These are phyloP conservation scores for Allobates femoralis DNA, from an alignment of 2,797 vertebrate species.

Conservation along the genomic window DNA sequence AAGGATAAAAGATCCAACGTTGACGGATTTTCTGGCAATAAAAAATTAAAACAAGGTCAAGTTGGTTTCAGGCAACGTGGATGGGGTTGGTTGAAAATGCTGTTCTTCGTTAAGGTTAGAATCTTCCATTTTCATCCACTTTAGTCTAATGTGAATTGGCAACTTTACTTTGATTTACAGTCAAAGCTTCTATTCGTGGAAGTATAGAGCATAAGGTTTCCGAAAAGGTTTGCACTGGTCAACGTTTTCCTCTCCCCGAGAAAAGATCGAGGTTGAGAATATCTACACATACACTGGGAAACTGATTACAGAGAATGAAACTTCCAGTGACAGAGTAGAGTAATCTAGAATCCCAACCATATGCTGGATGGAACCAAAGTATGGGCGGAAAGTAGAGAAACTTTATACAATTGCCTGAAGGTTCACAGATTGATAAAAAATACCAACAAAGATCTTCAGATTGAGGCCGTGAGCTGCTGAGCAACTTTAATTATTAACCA, in stretches of 20 bases:
- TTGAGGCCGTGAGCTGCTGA: not conserved
- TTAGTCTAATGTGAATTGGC: too few relatives aligned
- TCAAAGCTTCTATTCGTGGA: not conserved
- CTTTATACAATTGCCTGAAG: not conserved
- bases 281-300: not conserved
- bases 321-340: not conserved
- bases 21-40: too few relatives aligned
- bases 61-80: too few relatives aligned
- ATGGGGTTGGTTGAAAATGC: too few relatives aligned
- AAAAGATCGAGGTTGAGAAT: not conserved
- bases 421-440: conserved; percentile 10
- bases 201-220: not conserved
- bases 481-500: conserved; percentile 30
- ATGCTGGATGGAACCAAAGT: not conserved
- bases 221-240: not conserved
- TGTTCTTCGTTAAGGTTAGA: too few relatives aligned
- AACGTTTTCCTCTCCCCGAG: not conserved
- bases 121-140: too few relatives aligned
- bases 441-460: conserved; percentile 15
- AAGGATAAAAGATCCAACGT: too few relatives aligned
- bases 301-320: not conserved
- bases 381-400: not conserved
- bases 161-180: not conserved
- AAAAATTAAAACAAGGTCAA: too few relatives aligned
- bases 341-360: not conserved